A percentile compares a stretch with the other conserved stretches of the same genome.
phyloP scores from a whole-genome alignment of 1,140 invertebrate species.

The Penaeus indicus region DNA sequence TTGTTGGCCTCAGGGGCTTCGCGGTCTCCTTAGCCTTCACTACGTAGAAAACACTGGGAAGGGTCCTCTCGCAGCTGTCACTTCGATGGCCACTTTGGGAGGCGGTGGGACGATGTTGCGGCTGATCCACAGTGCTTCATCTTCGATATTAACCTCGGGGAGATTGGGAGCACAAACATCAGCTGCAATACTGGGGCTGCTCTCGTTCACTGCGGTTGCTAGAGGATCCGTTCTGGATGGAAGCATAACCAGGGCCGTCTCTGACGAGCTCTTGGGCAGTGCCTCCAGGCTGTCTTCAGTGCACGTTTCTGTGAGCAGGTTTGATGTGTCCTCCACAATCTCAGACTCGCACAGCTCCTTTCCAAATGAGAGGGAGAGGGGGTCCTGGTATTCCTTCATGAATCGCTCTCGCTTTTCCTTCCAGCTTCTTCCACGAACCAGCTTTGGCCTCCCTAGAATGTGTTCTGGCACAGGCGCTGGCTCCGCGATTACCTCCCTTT shows the following conservation, averaged over 20 bases:
- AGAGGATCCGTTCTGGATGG: slow-evolving; percentile 10
- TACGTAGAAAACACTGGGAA: slow-evolving; percentile 17
- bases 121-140: no score
- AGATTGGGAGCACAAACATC: neutral
- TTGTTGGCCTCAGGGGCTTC: slow-evolving; percentile 37
- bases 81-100: slow-evolving; percentile 18
- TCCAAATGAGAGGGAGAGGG: slow-evolving; percentile 35
- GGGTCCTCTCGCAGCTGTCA: slow-evolving; percentile 26
- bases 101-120: neutral
- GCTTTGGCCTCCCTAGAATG: slow-evolving; percentile 35
- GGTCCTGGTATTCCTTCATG: slow-evolving; percentile 9
- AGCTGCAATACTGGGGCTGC: neutral
- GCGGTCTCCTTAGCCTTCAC: slow-evolving; percentile 32
- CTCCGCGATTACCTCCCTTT: slow-evolving; percentile 40
- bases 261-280: slow-evolving; percentile 15
- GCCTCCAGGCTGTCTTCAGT: slow-evolving; percentile 38
- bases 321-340: slow-evolving; percentile 35
- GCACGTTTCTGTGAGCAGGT: slow-evolving; percentile 46
- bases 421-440: slow-evolving; percentile 53
- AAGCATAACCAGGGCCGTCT: slow-evolving; percentile 17
- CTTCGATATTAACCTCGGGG: neutral
- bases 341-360: slow-evolving; percentile 49
- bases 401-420: slow-evolving; percentile 41
- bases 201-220: neutral
- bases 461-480: neutral